Evolutionary conservation across 2,113 vertebrate genomes (phyloP).

Genomic region (Piprites chloris): DNA sequence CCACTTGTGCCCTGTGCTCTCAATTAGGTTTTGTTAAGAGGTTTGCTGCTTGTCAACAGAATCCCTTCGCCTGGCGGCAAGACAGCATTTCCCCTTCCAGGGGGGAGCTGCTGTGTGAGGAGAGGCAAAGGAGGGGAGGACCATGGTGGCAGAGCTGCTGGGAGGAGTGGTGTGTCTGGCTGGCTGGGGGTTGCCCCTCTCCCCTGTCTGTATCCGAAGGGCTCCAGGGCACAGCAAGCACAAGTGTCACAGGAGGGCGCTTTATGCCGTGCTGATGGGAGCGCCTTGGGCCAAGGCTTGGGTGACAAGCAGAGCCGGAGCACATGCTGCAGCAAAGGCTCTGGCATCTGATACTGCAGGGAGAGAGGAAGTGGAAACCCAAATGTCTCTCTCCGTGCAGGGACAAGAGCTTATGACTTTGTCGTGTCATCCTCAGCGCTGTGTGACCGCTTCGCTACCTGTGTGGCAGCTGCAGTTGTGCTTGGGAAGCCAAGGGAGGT

Average conservation of each 20-base stretch:
- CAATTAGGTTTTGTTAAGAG: neutral
- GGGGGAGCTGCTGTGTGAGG: neutral
- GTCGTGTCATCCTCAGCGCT: rapidly evolving
- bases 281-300: neutral
- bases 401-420: neutral
- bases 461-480: rapidly evolving
- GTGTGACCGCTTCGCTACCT: neutral
- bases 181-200: neutral
- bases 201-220: rapidly evolving
- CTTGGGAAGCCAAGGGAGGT: neutral
- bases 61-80: neutral
- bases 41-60: neutral
- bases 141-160: neutral
- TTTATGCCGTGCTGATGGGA: rapidly evolving
- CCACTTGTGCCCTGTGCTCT: neutral
- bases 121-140: neutral
- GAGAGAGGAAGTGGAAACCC: neutral
- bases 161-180: neutral
- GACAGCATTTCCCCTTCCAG: neutral
- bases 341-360: neutral
- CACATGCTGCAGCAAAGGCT: rapidly evolving
- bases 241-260: neutral
- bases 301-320: neutral
- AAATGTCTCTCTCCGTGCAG: neutral
- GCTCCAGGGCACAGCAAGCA: neutral